Conservation (phyloP, 2,888 invertebrate genomes). For the Tenthredo distinguenda region DNA sequence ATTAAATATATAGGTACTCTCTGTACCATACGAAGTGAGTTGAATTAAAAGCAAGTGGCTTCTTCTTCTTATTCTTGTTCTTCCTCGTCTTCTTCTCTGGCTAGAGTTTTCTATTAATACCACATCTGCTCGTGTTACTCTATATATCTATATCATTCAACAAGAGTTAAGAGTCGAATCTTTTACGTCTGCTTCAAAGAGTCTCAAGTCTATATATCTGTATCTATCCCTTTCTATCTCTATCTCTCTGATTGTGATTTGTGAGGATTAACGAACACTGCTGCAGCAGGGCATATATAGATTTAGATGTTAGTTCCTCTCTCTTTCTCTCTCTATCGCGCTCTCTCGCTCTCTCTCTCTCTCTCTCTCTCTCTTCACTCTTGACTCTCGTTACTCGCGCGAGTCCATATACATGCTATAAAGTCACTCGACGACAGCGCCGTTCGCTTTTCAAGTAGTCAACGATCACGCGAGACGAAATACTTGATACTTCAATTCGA, state of each 20-base stretch:
- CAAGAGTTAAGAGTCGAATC: slow-evolving; percentile 8
- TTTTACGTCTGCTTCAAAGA: neutral
- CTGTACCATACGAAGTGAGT: slow-evolving; percentile 6
- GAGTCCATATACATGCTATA: neutral
- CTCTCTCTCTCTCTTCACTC: neutral
- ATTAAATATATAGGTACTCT: neutral
- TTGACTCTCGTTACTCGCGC: slow-evolving; percentile 11
- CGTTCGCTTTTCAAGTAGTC: slow-evolving; percentile 19
- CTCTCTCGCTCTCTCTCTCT: neutral
- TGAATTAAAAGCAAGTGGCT: slow-evolving; percentile 51
- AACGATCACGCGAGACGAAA: neutral
- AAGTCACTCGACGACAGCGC: slow-evolving; percentile 12
- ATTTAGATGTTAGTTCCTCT: slow-evolving; percentile 11
- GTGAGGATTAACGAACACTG: slow-evolving; percentile 39
- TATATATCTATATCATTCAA: neutral
- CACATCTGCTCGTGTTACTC: slow-evolving; percentile 19
- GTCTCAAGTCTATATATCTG: neutral
- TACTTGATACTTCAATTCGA: neutral
- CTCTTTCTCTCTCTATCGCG: neutral
- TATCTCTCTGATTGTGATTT: slow-evolving; percentile 42
- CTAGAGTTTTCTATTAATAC: slow-evolving; percentile 42
- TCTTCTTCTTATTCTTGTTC: neutral
- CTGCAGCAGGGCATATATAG: neutral
- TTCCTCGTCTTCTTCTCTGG: neutral
- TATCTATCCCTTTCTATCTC: slow-evolving; percentile 6